Evolutionary conservation across 1,140 invertebrate genomes (phyloP), one percentile per base, ranked within the genome.

Genomic region (Leptopilina boulardi): DNA sequence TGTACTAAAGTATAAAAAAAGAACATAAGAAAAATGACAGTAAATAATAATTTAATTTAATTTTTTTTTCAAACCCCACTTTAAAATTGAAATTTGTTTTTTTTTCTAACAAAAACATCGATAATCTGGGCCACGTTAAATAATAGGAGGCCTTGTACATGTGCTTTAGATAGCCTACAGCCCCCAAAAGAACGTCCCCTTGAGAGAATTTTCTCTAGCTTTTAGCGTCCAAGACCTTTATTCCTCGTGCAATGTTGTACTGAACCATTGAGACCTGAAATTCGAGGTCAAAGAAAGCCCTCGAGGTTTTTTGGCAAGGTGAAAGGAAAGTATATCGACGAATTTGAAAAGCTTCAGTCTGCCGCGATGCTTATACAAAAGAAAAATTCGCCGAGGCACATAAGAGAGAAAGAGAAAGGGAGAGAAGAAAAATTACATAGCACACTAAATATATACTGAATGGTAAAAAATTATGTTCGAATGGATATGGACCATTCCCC

Each of bases 231-330:
- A 30, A 8, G 23, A 66, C 59, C 59, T 34, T 66, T 66, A 66
- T 66, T 66, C 26, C 13, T 66, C 5, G 26, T 30, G 34, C 8
- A 38, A 38, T 9, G 26, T 66, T 30, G 13, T n/a, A 30, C 59
- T 66, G 21, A 66, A 30, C 26, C 15, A 34, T 66, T 66, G 59
- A 66, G 59, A 34, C 23, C 23, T 30, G 11, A 30, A n/a, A 66
- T 66, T 66, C 26, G 59, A 66, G 59, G 59, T 66, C 59, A 66
- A n/a, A 66, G 59, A 66, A 66, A 66, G 23, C 59, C 23, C 59
- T 66, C 23, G 59, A 66, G 23, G 59, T 23, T 59, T 59, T 23
- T 59, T 21, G 19, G 54, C 54, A 19, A 23, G 19, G 47, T 51
- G 47, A 23, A 59, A 59, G 54, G 21, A 23, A 9, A 23, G 19